Evolutionary conservation across 2,888 invertebrate genomes (phyloP).

Genomic region (Graphium colonna): DNA sequence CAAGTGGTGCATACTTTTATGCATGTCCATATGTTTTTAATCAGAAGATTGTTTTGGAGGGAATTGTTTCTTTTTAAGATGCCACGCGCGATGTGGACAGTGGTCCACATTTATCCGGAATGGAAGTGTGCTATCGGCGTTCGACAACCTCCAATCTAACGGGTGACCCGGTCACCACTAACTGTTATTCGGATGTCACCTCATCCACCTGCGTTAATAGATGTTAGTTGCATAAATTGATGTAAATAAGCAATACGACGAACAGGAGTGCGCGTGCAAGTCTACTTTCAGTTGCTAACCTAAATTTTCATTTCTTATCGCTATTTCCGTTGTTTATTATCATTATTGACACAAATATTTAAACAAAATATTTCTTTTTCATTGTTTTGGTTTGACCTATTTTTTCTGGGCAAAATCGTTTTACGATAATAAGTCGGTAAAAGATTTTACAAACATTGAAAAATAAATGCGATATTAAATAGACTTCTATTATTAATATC

Average conservation of each 20-base stretch:
- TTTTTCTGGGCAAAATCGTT: too few species aligned
- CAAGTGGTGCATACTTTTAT: too few species aligned
- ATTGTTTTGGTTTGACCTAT: too few species aligned
- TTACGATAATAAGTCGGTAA: too few species aligned
- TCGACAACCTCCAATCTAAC: slow-evolving; percentile 46
- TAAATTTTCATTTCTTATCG: slow-evolving; percentile 32
- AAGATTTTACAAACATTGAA: too few species aligned
- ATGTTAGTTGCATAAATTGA: slow-evolving; percentile 68
- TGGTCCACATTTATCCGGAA: slow-evolving; percentile 42
- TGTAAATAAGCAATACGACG: slow-evolving; percentile 49
- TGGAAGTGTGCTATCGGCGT: slow-evolving; percentile 55
- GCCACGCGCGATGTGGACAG: slow-evolving; percentile 24
- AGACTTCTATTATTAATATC: too few species aligned
- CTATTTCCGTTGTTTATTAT: slow-evolving; percentile 42
- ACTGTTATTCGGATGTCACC: slow-evolving; percentile 69
- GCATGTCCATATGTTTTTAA: not conserved
- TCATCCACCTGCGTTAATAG: slow-evolving; percentile 55
- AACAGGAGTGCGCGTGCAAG: slow-evolving; percentile 40
- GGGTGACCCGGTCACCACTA: slow-evolving; percentile 71
- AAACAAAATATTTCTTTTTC: too few species aligned
- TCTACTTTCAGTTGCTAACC: slow-evolving; percentile 64
- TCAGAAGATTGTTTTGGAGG: too few species aligned
- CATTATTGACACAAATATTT: too few species aligned
- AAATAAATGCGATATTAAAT: too few species aligned
- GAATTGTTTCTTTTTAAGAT: slow-evolving; percentile 9